Base-by-base conservation (phyloP, 1,140 invertebrate species). In the Aphaenogaster ashmeadi region DNA sequence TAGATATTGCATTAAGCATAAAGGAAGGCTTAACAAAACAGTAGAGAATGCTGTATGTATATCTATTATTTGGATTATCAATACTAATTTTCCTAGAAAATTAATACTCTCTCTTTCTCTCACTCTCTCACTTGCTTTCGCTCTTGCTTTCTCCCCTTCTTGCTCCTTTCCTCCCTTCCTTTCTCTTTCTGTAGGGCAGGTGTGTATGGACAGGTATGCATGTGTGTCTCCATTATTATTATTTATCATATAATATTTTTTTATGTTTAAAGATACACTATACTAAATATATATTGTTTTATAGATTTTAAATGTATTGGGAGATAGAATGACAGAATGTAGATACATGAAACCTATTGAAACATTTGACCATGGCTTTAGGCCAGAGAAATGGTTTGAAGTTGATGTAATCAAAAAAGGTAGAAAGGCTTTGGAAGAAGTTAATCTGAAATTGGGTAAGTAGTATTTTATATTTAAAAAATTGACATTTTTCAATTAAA, bases 241-340 rank as follows among this genome's bases (percentile, higher is more conserved):
- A 33, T 44, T 64, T n/a, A 62, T 47, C 47, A 36, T 21, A 41
- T 15, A n/a, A 69, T n/a, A n/a, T 64, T 7, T 27, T 8, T n/a
- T 41, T 47, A 11, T 27, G 8, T 44, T 83, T 72, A 27, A 80
- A 52, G n/a, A 44, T 27, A 27, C 27, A 27, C 27, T 27, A 27
- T 27, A 27, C 27, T 27, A 27, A 50, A 47, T 33, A 52, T 38
- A 56, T 41, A 81, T 81, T 64, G 56, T 87, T 87, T 27, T 71
- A 93, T 88, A 97, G 94, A 94, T 98, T 83, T 96, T 97, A 33
- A 94, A 96, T 66, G 92, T 95, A 15, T 94, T 99, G 2, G 97
- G 98, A 94, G 98, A 99, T 95, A 95, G 95, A 86, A 98, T 98
- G 98, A 98, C 98, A 89, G 97, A 96, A 96, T 98, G 97, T 95